A percentile compares a stretch with the other conserved stretches of the same genome.
These are phyloP conservation scores for Hipparchia semele DNA, from an alignment of 2,888 invertebrate genomes.

Conservation along the genomic window DNA sequence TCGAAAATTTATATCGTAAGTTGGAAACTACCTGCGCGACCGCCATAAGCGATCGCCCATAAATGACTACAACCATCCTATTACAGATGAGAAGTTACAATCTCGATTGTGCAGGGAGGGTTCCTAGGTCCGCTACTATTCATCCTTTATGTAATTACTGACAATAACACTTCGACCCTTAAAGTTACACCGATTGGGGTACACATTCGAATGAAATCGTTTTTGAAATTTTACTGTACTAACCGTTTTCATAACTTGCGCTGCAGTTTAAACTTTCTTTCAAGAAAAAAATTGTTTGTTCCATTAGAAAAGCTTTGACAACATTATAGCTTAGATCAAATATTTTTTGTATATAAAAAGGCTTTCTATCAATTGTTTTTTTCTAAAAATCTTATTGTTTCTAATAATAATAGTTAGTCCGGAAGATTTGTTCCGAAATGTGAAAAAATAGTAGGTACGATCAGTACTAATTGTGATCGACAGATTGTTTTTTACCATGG, in stretches of 20 bases:
- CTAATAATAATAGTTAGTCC: no score
- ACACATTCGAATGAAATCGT: slow-evolving; percentile 3
- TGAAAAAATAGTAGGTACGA: no score
- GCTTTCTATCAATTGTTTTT: no score
- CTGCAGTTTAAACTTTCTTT: neutral
- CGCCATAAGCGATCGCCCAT: slow-evolving; percentile 39
- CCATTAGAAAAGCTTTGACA: no score
- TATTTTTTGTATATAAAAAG: no score
- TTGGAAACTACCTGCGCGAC: slow-evolving; percentile 39
- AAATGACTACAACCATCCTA: slow-evolving; percentile 37
- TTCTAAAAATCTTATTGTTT: no score
- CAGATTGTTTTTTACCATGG: neutral
- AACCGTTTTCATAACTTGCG: neutral
- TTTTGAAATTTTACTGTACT: neutral
- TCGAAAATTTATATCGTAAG: slow-evolving; percentile 38
- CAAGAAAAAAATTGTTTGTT: neutral
- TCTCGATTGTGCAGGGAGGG: slow-evolving; percentile 24
- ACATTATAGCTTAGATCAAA: no score
- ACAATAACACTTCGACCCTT: slow-evolving; percentile 24
- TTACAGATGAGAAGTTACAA: slow-evolving; percentile 33
- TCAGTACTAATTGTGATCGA: neutral
- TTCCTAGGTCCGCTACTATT: slow-evolving; percentile 20
- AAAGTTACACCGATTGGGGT: slow-evolving; percentile 11
- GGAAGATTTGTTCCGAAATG: no score
- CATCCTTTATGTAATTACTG: slow-evolving; percentile 25